phyloP scores from a whole-genome alignment of 2,797 vertebrate genomes.

The Phoxinus dragarum region DNA sequence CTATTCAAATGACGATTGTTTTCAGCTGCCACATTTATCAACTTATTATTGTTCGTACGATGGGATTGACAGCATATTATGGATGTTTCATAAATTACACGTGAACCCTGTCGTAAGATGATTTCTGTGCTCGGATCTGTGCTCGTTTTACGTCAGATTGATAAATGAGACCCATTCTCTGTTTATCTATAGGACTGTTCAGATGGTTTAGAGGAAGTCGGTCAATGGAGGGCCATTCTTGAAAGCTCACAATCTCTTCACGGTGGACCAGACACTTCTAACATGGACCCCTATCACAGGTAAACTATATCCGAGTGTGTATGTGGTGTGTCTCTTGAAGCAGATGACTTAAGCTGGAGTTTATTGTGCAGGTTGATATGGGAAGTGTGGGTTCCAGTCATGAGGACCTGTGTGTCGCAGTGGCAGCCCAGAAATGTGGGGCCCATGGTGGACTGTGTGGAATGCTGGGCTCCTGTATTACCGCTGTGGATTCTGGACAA shows the following conservation, averaged over 20 bases:
- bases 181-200: slow-evolving; percentile 83
- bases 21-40: no score
- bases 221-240: slow-evolving; percentile 92
- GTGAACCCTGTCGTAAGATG: no score
- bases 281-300: slow-evolving; percentile 97
- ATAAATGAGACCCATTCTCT: not conserved
- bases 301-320: slow-evolving; percentile 57
- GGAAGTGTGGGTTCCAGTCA: slow-evolving; percentile 94
- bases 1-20: no score
- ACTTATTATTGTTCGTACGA: no score
- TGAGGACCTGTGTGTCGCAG: slow-evolving; percentile 83
- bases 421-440: slow-evolving; percentile 94
- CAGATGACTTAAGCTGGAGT: not conserved
- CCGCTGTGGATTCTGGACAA: slow-evolving; percentile 93
- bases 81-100: no score
- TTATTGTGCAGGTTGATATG: slow-evolving; percentile 86
- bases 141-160: no score
- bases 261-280: slow-evolving; percentile 82
- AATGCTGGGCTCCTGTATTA: slow-evolving; percentile 90
- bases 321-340: not conserved
- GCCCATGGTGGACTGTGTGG: slow-evolving; percentile 94
- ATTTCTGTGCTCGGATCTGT: no score
- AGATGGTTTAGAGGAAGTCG: slow-evolving; percentile 89
- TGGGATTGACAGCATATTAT: no score
- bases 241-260: slow-evolving; percentile 89